Conservation (phyloP, 1,140 invertebrate species). For the Parapsyche elsis region DNA sequence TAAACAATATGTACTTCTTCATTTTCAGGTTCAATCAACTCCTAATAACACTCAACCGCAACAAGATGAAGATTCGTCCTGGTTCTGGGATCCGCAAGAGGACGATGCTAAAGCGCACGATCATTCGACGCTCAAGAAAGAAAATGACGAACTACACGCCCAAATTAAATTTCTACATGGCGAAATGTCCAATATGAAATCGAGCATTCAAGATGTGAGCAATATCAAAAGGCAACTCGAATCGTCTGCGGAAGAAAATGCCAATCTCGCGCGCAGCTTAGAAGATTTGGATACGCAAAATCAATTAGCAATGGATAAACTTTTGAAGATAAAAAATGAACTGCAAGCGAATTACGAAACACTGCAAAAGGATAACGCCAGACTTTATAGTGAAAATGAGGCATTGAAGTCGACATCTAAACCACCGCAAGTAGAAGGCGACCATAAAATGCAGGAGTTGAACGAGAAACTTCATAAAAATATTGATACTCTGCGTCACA, state of each 20-base stretch:
- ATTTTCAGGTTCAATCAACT: slow-evolving; percentile 15
- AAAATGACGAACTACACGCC: slow-evolving; percentile 31
- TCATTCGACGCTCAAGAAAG: slow-evolving; percentile 18
- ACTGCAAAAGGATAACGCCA: slow-evolving; percentile 68
- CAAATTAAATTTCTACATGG: slow-evolving; percentile 32
- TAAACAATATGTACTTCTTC: background rate
- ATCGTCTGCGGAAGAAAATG: slow-evolving; percentile 66
- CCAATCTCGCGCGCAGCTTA: slow-evolving; percentile 69
- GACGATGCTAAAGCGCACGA: background rate
- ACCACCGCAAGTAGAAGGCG: slow-evolving; percentile 62
- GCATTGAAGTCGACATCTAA: slow-evolving; percentile 65
- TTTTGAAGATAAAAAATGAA: slow-evolving; percentile 72
- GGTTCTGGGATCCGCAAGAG: slow-evolving; percentile 55
- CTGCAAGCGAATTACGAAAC: slow-evolving; percentile 72
- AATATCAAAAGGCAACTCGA: slow-evolving; percentile 65
- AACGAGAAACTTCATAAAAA: slow-evolving; percentile 57
- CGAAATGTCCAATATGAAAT: slow-evolving; percentile 64
- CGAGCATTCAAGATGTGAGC: slow-evolving; percentile 58
- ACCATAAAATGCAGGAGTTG: slow-evolving; percentile 57
- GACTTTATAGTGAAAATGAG: slow-evolving; percentile 65
- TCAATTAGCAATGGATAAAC: slow-evolving; percentile 73
- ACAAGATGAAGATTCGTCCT: slow-evolving; percentile 45
- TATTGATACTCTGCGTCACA: slow-evolving; percentile 63
- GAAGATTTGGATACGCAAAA: slow-evolving; percentile 81
- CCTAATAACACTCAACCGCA: background rate